These are phyloP conservation scores for Thalpophila matura DNA, from an alignment of 2,888 invertebrate species.

Conservation along the genomic window DNA sequence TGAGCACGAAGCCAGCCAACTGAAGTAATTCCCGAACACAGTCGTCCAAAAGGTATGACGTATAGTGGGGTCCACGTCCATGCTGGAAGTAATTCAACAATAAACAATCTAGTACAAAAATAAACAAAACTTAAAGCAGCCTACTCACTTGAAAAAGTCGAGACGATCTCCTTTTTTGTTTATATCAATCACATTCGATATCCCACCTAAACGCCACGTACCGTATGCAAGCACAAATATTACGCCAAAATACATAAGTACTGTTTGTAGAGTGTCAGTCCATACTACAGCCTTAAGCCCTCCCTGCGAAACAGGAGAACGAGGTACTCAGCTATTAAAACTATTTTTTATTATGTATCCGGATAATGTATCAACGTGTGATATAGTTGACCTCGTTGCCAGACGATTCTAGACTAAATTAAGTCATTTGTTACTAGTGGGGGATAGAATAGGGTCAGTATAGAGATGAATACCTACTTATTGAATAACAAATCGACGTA, in stretches of 20 bases:
- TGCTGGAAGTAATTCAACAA: conserved; percentile 85
- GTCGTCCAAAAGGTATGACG: conserved; percentile 96
- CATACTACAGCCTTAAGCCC: conserved; percentile 95
- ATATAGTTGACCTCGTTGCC: conserved; percentile 67
- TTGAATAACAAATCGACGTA: conserved; percentile 63
- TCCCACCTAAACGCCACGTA: conserved; percentile 92
- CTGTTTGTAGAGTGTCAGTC: conserved; percentile 94
- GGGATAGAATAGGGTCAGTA: conserved; percentile 68
- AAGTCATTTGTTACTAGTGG: conserved; percentile 64
- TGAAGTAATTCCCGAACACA: conserved; percentile 94
- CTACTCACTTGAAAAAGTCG: conserved; percentile 93
- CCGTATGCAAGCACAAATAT: conserved; percentile 92
- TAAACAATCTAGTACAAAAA: neutral
- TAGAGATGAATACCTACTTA: no score
- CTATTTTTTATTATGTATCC: conserved; percentile 26
- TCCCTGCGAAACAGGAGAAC: conserved; percentile 88
- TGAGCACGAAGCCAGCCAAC: conserved; percentile 95
- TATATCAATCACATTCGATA: conserved; percentile 91
- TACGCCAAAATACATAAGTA: conserved; percentile 94
- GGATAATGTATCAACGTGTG: conserved; percentile 51
- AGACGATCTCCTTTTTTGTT: conserved; percentile 92
- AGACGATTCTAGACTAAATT: conserved; percentile 63
- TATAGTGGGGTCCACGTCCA: conserved; percentile 93
- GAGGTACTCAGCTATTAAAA: conserved; percentile 7
- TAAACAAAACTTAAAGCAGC: neutral